Evolutionary conservation across 2,113 vertebrate genomes (phyloP).

Genomic region (Myodes glareolus): DNA sequence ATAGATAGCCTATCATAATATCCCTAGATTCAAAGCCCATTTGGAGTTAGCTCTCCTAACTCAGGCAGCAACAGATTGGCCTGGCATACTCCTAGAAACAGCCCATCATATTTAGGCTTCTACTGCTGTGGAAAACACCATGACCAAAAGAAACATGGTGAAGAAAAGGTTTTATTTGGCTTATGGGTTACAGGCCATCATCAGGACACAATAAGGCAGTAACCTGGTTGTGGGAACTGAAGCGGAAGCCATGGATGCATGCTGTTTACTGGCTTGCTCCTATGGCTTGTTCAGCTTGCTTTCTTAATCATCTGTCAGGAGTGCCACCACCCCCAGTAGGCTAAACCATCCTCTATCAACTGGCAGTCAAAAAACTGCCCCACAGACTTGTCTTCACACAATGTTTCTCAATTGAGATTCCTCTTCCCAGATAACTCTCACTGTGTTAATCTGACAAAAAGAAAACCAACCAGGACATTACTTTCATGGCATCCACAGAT

Average conservation of each 20-base stretch:
- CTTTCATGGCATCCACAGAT: neutral
- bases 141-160: neutral
- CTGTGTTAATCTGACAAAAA: neutral
- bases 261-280: neutral
- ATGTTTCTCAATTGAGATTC: neutral
- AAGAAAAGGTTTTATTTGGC: neutral
- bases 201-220: neutral
- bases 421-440: no score
- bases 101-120: neutral
- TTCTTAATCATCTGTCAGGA: neutral
- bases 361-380: neutral
- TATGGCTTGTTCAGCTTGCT: neutral
- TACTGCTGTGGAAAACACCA: neutral
- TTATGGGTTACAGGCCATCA: neutral
- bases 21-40: conserved; percentile 5
- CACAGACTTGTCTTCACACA: neutral
- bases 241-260: neutral
- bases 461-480: neutral
- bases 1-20: conserved; percentile 44
- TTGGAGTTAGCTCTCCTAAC: neutral
- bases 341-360: neutral
- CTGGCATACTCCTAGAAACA: neutral
- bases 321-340: neutral
- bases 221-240: neutral
- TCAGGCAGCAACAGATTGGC: conserved; percentile 15